These are phyloP conservation scores for Pachymerium ferrugineum DNA, from an alignment of 2,888 invertebrate genomes.

Conservation along the genomic window DNA sequence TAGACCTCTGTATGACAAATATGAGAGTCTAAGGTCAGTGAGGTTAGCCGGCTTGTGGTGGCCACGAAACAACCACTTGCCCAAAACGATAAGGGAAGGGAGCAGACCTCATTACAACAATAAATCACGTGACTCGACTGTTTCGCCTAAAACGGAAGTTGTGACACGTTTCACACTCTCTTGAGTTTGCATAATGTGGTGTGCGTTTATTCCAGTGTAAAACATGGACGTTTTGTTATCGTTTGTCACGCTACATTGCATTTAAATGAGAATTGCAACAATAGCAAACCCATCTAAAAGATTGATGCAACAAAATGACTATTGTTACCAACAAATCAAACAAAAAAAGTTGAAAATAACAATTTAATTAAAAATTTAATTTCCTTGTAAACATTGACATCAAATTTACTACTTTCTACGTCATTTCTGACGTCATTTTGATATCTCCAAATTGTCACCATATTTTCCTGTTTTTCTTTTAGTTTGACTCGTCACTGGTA, in stretches of 20 bases:
- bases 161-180: slow-evolving; percentile 25
- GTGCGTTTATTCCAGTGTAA: slow-evolving; percentile 23
- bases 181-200: slow-evolving; percentile 23
- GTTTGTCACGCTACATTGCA: slow-evolving; percentile 5
- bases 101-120: not conserved
- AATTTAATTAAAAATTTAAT: not conserved
- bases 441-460: too few relatives aligned
- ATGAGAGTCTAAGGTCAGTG: slow-evolving; percentile 8
- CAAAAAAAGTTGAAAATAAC: not conserved
- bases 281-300: not conserved
- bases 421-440: too few relatives aligned
- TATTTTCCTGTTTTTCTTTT: too few relatives aligned
- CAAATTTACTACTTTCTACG: too few relatives aligned
- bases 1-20: too few relatives aligned
- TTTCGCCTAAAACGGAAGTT: slow-evolving; percentile 12
- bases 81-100: not conserved
- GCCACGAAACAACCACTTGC: not conserved
- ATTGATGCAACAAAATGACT: not conserved
- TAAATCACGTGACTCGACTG: slow-evolving; percentile 14
- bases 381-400: too few relatives aligned
- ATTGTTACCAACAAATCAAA: not conserved
- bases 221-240: slow-evolving; percentile 19
- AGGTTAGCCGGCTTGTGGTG: slow-evolving; percentile 8
- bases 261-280: slow-evolving; percentile 19
- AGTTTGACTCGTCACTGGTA: too few relatives aligned